A percentile compares a stretch with the other conserved stretches of the same genome.
These are phyloP conservation scores for Hypotaenidia philippensis DNA, from an alignment of 2,797 vertebrate species.

Conservation along the genomic window DNA sequence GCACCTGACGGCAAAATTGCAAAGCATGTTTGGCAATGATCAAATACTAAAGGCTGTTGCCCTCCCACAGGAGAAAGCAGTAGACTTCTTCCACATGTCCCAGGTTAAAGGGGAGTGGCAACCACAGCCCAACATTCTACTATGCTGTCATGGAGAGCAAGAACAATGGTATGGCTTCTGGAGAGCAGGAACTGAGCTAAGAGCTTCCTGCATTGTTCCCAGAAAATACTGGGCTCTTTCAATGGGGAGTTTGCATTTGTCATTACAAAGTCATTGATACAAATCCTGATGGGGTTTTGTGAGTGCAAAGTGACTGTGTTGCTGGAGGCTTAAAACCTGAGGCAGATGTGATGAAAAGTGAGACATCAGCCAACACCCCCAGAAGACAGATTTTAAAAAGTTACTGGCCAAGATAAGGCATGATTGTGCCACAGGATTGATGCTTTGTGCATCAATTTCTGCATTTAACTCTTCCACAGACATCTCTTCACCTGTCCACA, in stretches of 20 bases:
- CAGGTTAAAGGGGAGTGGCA: background rate
- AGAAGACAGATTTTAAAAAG: background rate
- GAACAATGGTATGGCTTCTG: background rate
- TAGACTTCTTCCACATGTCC: background rate
- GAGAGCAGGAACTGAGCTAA: background rate
- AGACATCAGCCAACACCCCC: background rate
- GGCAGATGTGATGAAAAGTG: background rate
- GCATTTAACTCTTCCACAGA: background rate
- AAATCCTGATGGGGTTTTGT: background rate
- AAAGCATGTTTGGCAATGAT: background rate
- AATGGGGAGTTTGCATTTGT: background rate
- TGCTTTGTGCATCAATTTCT: background rate
- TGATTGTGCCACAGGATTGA: background rate
- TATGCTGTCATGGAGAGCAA: background rate
- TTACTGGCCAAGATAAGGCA: background rate
- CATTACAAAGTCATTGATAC: background rate
- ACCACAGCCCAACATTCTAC: background rate
- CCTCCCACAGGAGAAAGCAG: background rate
- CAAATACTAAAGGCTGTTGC: background rate
- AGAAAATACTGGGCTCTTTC: background rate
- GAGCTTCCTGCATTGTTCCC: background rate
- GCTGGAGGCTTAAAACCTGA: background rate
- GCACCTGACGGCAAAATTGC: conserved; percentile 82
- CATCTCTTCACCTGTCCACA: background rate
- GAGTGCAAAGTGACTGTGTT: background rate